Base-by-base conservation (phyloP, 2,888 invertebrate species). In the Dendrolimus houi region DNA sequence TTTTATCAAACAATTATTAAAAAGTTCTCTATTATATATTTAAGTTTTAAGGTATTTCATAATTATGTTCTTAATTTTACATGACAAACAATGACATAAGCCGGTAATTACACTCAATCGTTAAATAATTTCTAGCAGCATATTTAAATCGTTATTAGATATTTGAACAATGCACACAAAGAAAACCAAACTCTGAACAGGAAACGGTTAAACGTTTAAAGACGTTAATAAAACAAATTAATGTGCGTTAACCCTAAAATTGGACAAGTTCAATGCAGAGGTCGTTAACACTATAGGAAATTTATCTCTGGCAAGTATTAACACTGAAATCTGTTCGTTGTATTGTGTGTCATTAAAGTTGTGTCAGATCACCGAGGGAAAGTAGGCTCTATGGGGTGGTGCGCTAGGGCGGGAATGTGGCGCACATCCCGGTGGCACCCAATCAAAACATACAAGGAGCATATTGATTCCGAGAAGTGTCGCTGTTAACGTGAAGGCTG, bases 381-480 rank as follows among this genome's bases (percentile, higher is more conserved):
- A 80, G 57, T 85, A 82, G 72, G 74, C 79, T 81, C 76, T 87
- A 81, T 75, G 69, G 66, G 68, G 62, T 65, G 64, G 65, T 56
- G 59, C 67, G 67, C 81, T 82, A 76, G 81, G 80, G 74, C 70
- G 71, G 69, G 67, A 75, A 82, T 77, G 71, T 70, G 68, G 77
- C 74, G 77, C 64, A 68, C 64, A 64, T 64, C 64, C 62, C 64
- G 69, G 73, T 75, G 77, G 74, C 75, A 87, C 83, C 87, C 87
- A 89, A 89, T 90, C 90, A 90, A 90, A 90, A 90, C 90, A 89
- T 89, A 89, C 90, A 88, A 87, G 87, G 86, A 89, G 87, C 89
- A 87, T 90, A 90, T 90, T 90, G 90, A 90, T 90, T 90, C 90
- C 85, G 87, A 89, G 90, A 90, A 90, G 90, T 90, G 90, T 90